Evolutionary conservation across 1,140 invertebrate species (phyloP).

Genomic region (Magallana angulata): DNA sequence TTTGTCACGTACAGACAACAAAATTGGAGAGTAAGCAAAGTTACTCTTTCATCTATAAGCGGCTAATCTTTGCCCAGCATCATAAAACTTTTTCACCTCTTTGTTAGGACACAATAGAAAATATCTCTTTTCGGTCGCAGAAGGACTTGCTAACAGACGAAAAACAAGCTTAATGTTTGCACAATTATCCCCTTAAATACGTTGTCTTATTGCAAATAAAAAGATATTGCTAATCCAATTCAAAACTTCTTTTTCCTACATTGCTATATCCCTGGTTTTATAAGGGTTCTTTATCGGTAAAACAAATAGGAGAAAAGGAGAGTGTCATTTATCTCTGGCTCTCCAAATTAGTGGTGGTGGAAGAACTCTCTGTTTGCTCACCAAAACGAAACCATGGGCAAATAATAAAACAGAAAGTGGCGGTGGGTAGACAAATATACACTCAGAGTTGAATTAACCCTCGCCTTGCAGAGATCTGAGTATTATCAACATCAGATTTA

Average conservation of each 20-base stretch:
- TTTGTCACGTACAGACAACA: too few relatives aligned
- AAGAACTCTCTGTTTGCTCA: neutral
- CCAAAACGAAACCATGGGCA: constrained; percentile 16
- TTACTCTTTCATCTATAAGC: too few relatives aligned
- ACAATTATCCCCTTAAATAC: constrained; percentile 31
- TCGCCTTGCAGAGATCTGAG: constrained; percentile 17
- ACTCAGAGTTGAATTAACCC: constrained; percentile 15
- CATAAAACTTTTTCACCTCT: neutral
- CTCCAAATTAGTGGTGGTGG: neutral
- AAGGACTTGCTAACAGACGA: neutral
- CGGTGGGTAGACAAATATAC: neutral
- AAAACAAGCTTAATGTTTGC: neutral
- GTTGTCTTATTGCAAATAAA: constrained; percentile 3
- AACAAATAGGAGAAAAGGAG: constrained; percentile 9
- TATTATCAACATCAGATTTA: constrained; percentile 28
- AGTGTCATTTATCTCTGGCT: constrained; percentile 1
- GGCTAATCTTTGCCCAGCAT: too few relatives aligned
- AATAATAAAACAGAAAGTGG: constrained; percentile 31
- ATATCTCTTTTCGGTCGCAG: neutral
- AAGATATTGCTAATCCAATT: constrained; percentile 16
- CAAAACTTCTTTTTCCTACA: neutral
- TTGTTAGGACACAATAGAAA: neutral
- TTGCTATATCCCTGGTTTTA: neutral
- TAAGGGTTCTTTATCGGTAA: constrained; percentile 21
- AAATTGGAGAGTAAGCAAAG: too few relatives aligned